Evolutionary conservation across 2,888 invertebrate genomes (phyloP).

Genomic region (Lasioglossum zephyrum): DNA sequence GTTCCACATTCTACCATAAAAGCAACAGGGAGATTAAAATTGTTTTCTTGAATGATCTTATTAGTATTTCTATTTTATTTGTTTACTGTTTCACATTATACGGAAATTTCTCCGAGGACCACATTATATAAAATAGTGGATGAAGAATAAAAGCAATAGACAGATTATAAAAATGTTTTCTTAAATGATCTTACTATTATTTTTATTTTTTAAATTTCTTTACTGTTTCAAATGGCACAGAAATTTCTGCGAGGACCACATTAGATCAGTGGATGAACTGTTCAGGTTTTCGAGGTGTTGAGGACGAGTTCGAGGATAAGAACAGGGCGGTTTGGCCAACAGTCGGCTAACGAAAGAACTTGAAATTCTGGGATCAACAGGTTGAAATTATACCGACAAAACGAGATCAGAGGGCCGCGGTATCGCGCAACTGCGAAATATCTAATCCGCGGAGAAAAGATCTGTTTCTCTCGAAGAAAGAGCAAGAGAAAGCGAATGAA

Average conservation of each 20-base stretch:
- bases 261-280: neutral
- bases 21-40: neutral
- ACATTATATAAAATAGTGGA: neutral
- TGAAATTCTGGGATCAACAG: slow-evolving; percentile 16
- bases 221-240: neutral
- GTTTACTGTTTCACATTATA: neutral
- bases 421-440: slow-evolving; percentile 13
- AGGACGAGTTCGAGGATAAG: neutral
- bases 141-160: too few relatives aligned
- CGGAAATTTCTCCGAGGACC: neutral
- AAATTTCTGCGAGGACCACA: neutral
- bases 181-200: too few relatives aligned
- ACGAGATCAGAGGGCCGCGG: neutral
- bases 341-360: slow-evolving; percentile 1
- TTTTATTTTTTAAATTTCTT: neutral
- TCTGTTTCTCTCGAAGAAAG: neutral
- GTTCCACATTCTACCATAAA: neutral
- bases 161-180: too few relatives aligned
- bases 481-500: slow-evolving; percentile 12
- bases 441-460: slow-evolving; percentile 23
- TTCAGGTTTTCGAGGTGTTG: neutral
- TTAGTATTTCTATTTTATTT: neutral
- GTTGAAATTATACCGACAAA: neutral
- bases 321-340: neutral
- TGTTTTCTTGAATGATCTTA: too few relatives aligned